phyloP scores from a whole-genome alignment of 2,888 invertebrate species.

The Epistrophe eligans region DNA sequence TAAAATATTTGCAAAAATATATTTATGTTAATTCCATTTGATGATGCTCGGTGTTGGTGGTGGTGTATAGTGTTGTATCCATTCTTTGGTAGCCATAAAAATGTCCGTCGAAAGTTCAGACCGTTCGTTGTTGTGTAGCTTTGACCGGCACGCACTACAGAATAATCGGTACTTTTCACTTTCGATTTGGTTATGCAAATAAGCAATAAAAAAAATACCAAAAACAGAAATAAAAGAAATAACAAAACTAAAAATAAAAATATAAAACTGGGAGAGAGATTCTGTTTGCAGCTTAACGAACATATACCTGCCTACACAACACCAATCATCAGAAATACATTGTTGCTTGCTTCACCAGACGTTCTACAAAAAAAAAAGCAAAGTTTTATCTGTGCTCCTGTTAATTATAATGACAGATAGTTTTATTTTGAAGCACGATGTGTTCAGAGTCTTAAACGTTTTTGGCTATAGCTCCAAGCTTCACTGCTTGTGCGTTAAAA shows the following conservation, averaged over 20 bases:
- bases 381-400: conserved; percentile 45
- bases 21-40: conserved; percentile 31
- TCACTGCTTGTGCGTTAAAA: conserved; percentile 40
- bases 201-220: conserved; percentile 28
- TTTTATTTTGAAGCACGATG: conserved; percentile 10
- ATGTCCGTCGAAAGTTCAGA: conserved; percentile 61
- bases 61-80: not conserved
- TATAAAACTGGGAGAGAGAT: conserved; percentile 42
- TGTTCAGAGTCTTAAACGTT: conserved; percentile 29
- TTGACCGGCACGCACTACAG: conserved; percentile 45
- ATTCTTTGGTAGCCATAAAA: conserved; percentile 7
- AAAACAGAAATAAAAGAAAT: conserved; percentile 11
- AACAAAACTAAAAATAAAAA: conserved; percentile 22
- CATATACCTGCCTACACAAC: not conserved
- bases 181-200: conserved; percentile 76
- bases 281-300: conserved; percentile 25
- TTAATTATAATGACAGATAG: conserved; percentile 55
- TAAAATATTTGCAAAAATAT: conserved; percentile 48
- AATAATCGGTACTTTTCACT: conserved; percentile 65
- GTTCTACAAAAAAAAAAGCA: not conserved
- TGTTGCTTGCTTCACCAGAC: conserved; percentile 23
- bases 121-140: not conserved
- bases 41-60: not conserved
- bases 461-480: conserved; percentile 9
- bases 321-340: not conserved